These are phyloP conservation scores for Hemistola chrysoprasaria DNA, from an alignment of 2,888 invertebrate genomes.

Conservation along the genomic window DNA sequence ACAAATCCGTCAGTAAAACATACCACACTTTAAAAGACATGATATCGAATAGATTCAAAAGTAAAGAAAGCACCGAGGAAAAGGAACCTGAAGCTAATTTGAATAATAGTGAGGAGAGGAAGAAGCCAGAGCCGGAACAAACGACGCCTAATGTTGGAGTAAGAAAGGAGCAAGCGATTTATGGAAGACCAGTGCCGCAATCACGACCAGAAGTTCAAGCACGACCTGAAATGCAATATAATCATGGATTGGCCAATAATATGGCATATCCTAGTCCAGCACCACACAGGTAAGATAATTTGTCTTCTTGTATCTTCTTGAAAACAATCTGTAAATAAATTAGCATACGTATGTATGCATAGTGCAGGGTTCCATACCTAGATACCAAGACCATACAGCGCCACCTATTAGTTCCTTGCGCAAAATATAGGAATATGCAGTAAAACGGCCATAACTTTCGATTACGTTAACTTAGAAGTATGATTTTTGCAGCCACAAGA, in stretches of 20 bases:
- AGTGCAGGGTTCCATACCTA: too few relatives aligned
- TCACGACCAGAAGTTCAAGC: constrained; percentile 62
- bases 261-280: constrained; percentile 74
- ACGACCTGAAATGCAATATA: constrained; percentile 52
- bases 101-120: constrained; percentile 84
- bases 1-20: constrained; percentile 88
- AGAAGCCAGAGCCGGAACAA: constrained; percentile 66
- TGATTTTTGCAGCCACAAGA: too few relatives aligned
- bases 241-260: constrained; percentile 63
- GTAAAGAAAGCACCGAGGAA: constrained; percentile 82
- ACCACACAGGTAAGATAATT: constrained; percentile 60
- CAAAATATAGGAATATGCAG: too few relatives aligned
- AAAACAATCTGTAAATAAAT: too few relatives aligned
- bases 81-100: constrained; percentile 78
- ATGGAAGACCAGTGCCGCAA: constrained; percentile 82
- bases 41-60: constrained; percentile 90
- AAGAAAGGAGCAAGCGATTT: constrained; percentile 83
- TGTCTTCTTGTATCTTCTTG: neutral
- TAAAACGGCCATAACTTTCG: too few relatives aligned
- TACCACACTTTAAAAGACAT: constrained; percentile 92
- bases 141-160: constrained; percentile 64
- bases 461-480: too few relatives aligned
- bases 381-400: too few relatives aligned
- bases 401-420: too few relatives aligned
- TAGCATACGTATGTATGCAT: too few relatives aligned